Evolutionary conservation across 2,888 invertebrate genomes (phyloP), one percentile per base, ranked within the genome.

Genomic region (Ochropleura leucogaster): DNA sequence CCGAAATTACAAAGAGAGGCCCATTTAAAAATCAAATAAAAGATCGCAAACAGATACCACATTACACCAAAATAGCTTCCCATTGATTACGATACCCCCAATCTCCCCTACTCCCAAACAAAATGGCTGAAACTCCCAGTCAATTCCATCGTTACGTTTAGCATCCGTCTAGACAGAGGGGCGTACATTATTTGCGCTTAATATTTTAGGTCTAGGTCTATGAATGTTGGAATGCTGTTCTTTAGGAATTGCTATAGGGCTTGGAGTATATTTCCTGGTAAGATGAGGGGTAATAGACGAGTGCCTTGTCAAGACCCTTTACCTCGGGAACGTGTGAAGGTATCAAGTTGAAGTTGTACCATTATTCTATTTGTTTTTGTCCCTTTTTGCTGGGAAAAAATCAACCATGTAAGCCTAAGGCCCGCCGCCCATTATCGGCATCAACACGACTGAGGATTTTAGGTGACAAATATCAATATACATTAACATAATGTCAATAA

Each of bases 111-210:
- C 44, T 66, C 72, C 14, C 10, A 42, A 68, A 68, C 49, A 51
- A 79, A 74, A 82, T 74, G n/a, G 62, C 66, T 30, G 53, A 71
- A 46, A 73, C 74, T 80, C 62, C 60, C 47, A 62, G 68, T 66
- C 40, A 57, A 64, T 67, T 69, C 55, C 68, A 62, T 59, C 49
- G 42, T 20, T 71, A 68, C 46, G 46, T 70, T 64, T 62, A 44
- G 20, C 16, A 64, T 53, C 42, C 12, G 80, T 81, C 80, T 81
- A 84, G 64, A 81, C 60, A 14, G 57, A 62, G 57, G 49, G 12
- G 42, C 30, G 42, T 20, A 68, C 53, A 72, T 72, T 71, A 83
- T 72, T 66, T 66, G 40, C 40, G 47, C 42, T 63, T 44, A 69
- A 59, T 49, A 79, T 79, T 79, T 79, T 12, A 62, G 46, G 40